A percentile compares a stretch with the other conserved stretches of the same genome.
Evolutionary conservation across 2,113 vertebrate genomes (phyloP).

Genomic region (Grammomys dolichurus): DNA sequence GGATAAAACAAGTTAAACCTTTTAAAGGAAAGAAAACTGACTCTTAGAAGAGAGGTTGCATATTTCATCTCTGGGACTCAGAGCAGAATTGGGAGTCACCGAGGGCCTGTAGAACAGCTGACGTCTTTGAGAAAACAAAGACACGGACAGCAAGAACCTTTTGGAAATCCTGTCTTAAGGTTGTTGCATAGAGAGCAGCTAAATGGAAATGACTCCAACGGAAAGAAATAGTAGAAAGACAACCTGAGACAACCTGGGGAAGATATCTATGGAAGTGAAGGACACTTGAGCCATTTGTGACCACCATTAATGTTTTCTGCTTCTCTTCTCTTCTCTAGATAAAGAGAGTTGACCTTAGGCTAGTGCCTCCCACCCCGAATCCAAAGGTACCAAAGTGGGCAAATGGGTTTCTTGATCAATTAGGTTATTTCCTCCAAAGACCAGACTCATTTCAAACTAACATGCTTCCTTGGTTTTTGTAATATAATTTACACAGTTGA

Average conservation of each 20-base stretch:
- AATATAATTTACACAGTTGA: neutral
- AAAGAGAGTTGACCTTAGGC: neutral
- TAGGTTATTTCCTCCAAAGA: neutral
- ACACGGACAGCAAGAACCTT: rapidly evolving
- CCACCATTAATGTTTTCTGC: neutral
- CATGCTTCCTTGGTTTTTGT: neutral
- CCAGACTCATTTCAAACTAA: neutral
- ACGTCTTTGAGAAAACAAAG: neutral
- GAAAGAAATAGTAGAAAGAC: neutral
- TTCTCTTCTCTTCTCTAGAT: neutral
- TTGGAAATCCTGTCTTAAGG: rapidly evolving
- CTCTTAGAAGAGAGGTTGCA: neutral
- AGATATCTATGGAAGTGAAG: neutral
- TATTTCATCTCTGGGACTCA: neutral
- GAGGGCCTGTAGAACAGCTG: neutral
- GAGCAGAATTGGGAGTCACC: neutral
- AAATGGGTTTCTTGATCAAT: neutral
- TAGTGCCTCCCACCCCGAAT: neutral
- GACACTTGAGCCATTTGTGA: neutral
- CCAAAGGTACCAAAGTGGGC: neutral
- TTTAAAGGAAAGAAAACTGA: neutral
- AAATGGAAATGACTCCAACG: neutral
- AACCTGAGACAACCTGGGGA: neutral
- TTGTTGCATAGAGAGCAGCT: neutral
- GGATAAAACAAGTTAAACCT: neutral